Evolutionary conservation across 2,113 vertebrate species (phyloP).

Genomic region (Proteles cristata): DNA sequence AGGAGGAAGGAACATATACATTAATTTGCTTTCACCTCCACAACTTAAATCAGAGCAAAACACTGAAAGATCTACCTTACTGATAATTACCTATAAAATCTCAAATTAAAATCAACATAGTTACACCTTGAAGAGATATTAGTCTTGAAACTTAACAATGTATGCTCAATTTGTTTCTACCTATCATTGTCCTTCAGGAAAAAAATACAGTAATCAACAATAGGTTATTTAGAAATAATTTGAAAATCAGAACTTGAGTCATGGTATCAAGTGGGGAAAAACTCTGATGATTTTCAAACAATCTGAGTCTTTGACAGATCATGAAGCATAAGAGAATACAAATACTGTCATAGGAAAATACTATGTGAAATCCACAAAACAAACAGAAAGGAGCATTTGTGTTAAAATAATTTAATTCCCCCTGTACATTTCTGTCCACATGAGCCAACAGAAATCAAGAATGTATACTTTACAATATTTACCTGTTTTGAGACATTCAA

Average conservation of each 20-base stretch:
- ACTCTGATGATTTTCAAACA: background rate
- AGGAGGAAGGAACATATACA: background rate
- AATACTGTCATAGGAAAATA: background rate
- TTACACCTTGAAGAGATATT: background rate
- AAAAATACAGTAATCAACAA: background rate
- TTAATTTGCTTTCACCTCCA: background rate
- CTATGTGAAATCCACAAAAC: constrained; percentile 42
- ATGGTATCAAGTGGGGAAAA: background rate
- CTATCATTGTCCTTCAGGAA: background rate
- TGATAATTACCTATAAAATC: constrained; percentile 34
- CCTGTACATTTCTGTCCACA: constrained; percentile 59
- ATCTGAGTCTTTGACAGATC: background rate
- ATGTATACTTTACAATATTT: constrained; percentile 65
- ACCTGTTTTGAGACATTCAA: constrained; percentile 47
- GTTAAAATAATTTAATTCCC: constrained; percentile 87
- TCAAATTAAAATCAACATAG: background rate
- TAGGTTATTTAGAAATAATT: background rate
- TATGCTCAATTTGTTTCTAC: background rate
- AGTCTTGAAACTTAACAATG: background rate
- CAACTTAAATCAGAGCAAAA: constrained; percentile 15
- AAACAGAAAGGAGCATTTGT: constrained; percentile 38
- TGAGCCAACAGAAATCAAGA: constrained; percentile 48
- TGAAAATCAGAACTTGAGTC: constrained; percentile 17
- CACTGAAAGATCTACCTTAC: background rate
- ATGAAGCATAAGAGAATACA: constrained; percentile 10